Evolutionary conservation across 2,113 vertebrate genomes (phyloP).

Genomic region (Todiramphus saurophagus): DNA sequence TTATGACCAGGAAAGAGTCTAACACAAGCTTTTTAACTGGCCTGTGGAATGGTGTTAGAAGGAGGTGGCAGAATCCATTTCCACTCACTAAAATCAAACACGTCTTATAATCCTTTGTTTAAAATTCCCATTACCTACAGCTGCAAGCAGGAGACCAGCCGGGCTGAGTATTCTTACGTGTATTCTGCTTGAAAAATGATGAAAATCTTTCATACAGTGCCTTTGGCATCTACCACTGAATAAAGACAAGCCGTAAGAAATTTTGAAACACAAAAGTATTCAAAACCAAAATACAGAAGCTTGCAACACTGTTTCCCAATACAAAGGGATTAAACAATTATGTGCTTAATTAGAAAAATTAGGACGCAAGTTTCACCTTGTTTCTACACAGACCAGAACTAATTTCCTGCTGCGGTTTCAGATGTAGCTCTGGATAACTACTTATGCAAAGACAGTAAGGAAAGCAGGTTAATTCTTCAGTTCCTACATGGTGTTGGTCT

Average conservation of each 20-base stretch:
- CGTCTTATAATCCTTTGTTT: not conserved
- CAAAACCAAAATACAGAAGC: not conserved
- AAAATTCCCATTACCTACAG: not conserved
- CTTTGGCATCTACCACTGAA: not conserved
- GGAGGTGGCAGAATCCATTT: not conserved
- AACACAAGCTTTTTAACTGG: not conserved
- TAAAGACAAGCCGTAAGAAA: not conserved
- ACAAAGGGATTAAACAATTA: not conserved
- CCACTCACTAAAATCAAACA: not conserved
- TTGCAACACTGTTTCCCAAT: not conserved
- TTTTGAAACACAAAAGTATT: not conserved
- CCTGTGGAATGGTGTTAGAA: not conserved
- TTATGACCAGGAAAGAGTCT: not conserved
- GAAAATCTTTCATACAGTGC: not conserved
- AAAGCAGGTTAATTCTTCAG: not conserved
- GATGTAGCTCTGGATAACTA: not conserved
- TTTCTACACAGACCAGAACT: not conserved
- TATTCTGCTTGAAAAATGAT: not conserved
- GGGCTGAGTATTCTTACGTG: not conserved
- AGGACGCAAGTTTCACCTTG: not conserved
- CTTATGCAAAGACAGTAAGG: not conserved
- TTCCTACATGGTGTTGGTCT: not conserved
- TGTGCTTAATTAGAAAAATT: conserved; percentile 35
- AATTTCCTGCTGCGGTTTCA: conserved; percentile 8
- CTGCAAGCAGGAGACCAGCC: not conserved